These are phyloP conservation scores for Augochlorella aurata DNA, from an alignment of 2,888 invertebrate genomes.

Conservation along the genomic window DNA sequence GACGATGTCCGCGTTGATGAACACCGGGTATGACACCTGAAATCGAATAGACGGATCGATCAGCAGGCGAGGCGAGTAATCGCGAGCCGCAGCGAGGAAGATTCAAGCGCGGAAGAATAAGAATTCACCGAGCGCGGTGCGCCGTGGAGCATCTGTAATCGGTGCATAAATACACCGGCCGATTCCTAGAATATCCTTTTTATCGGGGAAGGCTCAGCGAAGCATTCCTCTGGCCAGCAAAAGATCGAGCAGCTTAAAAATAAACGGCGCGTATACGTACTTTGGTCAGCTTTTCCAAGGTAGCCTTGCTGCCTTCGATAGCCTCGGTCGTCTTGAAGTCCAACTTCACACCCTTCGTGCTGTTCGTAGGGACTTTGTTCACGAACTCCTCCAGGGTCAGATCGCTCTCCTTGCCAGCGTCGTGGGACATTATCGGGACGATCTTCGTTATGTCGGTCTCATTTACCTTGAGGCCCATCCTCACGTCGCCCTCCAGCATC, in stretches of 20 bases:
- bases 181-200: constrained; percentile 19
- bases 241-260: constrained; percentile 24
- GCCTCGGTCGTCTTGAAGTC: constrained; percentile 93
- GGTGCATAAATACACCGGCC: constrained; percentile 5
- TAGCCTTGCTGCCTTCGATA: constrained; percentile 84
- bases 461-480: constrained; percentile 84
- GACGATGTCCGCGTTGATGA: constrained; percentile 94
- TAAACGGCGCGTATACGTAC: constrained; percentile 75
- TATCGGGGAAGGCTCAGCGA: constrained; percentile 19
- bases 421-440: constrained; percentile 93
- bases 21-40: constrained; percentile 89
- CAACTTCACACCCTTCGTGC: constrained; percentile 91
- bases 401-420: constrained; percentile 88
- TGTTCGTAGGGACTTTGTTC: constrained; percentile 82
- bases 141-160: constrained; percentile 18
- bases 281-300: constrained; percentile 80
- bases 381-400: constrained; percentile 90
- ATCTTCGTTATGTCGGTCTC: not conserved
- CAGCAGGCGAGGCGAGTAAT: not conserved
- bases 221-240: constrained; percentile 11
- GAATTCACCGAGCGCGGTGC: constrained; percentile 4
- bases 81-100: not conserved
- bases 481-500: constrained; percentile 94
- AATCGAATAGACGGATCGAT: constrained; percentile 40
- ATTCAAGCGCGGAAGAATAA: not conserved